Percentiles rank a stretch among this genome's conserved stretches.
Evolutionary conservation across 2,888 invertebrate species (phyloP).

Genomic region (Neoaliturus tenellus): DNA sequence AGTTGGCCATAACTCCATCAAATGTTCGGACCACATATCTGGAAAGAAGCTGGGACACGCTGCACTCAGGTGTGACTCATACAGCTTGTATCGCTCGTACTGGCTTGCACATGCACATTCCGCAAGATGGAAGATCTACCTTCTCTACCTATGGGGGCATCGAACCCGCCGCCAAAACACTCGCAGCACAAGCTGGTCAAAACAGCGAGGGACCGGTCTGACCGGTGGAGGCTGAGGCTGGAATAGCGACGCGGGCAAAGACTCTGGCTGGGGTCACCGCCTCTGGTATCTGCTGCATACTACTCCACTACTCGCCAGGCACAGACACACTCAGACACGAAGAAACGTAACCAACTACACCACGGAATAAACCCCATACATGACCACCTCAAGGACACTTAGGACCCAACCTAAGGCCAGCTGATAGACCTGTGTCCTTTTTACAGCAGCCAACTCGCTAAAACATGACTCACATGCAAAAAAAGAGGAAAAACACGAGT

Average conservation of each 20-base stretch:
- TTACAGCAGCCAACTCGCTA: too few relatives aligned
- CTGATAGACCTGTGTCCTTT: too few relatives aligned
- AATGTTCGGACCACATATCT: too few relatives aligned
- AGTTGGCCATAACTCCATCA: too few relatives aligned
- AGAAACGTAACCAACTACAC: too few relatives aligned
- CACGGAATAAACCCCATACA: too few relatives aligned
- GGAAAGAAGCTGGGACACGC: too few relatives aligned
- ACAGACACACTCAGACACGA: too few relatives aligned
- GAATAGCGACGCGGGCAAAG: slow-evolving; percentile 18
- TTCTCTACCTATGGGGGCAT: background rate
- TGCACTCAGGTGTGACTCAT: background rate
- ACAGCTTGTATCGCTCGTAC: background rate
- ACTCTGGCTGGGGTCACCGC: background rate
- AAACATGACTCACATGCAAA: too few relatives aligned
- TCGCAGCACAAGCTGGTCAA: background rate
- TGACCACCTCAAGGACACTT: too few relatives aligned
- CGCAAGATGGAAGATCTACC: background rate
- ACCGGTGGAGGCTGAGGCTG: background rate
- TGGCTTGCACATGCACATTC: background rate
- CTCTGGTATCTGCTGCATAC: background rate
- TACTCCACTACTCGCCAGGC: background rate
- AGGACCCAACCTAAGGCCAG: too few relatives aligned
- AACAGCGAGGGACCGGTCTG: slow-evolving; percentile 25
- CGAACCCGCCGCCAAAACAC: background rate
- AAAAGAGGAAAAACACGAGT: too few relatives aligned